Evolutionary conservation across 2,113 vertebrate genomes (phyloP).

Genomic region (Morphnarchus princeps): DNA sequence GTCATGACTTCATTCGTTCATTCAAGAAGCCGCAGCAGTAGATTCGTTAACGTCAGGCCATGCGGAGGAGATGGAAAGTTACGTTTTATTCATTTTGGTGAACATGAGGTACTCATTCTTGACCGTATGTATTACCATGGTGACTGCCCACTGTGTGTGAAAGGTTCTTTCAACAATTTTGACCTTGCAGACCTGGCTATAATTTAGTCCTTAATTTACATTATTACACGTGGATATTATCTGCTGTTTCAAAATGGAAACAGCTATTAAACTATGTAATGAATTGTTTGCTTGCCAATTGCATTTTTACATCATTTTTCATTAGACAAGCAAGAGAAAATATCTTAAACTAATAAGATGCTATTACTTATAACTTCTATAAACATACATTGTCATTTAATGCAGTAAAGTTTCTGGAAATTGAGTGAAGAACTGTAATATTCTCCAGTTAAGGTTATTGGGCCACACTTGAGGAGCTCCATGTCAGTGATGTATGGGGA

Average conservation of each 20-base stretch:
- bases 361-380: not conserved
- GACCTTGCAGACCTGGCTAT: not conserved
- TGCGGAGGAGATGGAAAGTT: not conserved
- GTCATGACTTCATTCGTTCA: not conserved
- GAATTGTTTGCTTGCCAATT: not conserved
- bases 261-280: not conserved
- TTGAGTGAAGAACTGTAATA: not conserved
- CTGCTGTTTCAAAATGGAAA: not conserved
- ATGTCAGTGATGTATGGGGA: not conserved
- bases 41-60: not conserved
- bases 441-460: not conserved
- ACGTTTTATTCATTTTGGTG: not conserved
- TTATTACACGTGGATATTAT: rapidly evolving
- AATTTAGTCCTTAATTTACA: not conserved
- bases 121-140: not conserved
- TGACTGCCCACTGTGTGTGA: not conserved
- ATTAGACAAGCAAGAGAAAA: not conserved
- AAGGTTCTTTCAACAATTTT: not conserved
- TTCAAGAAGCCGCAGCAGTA: not conserved
- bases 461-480: not conserved
- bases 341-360: not conserved
- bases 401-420: not conserved
- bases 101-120: not conserved
- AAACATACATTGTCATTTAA: not conserved
- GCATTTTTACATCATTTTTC: not conserved